Percentiles rank a stretch among this genome's conserved stretches.
These are phyloP conservation scores for Galeopsomyia nigrocyanea DNA, from an alignment of 2,888 invertebrate genomes.

Conservation along the genomic window DNA sequence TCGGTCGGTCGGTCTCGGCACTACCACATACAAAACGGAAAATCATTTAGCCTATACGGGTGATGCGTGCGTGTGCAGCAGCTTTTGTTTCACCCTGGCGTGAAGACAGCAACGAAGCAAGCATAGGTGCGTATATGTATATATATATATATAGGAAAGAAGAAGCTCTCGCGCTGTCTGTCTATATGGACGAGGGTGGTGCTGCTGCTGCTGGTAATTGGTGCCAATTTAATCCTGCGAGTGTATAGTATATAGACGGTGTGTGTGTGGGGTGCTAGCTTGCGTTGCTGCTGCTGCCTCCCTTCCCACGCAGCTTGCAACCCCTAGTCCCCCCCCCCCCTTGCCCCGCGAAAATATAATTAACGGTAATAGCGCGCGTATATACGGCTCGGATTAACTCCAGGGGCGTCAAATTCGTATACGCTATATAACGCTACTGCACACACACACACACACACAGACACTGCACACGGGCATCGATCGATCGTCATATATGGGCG, in stretches of 20 bases:
- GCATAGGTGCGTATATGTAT: not conserved
- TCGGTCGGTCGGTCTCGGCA: constrained; percentile 3
- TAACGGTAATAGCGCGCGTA: constrained; percentile 68
- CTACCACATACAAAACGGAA: not conserved
- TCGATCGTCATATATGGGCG: constrained; percentile 9
- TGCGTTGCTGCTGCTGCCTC: constrained; percentile 1
- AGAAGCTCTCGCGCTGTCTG: constrained; percentile 1
- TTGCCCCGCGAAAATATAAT: constrained; percentile 66
- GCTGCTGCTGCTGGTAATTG: constrained; percentile 77
- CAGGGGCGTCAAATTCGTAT: constrained; percentile 57
- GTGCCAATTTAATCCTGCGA: constrained; percentile 76
- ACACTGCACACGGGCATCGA: no score
- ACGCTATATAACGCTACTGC: no score
- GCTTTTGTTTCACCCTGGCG: constrained; percentile 36
- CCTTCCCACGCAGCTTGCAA: constrained; percentile 42
- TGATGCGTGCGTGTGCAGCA: not conserved
- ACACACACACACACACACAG: no score
- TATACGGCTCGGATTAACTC: constrained; percentile 67
- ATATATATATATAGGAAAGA: no score
- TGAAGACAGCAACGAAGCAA: constrained; percentile 51
- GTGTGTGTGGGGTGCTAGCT: not conserved
- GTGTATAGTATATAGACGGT: no score
- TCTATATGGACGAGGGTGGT: constrained; percentile 61
- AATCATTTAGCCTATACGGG: constrained; percentile 19
- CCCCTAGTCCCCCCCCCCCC: constrained; percentile 46